Percentiles rank a stretch among this genome's conserved stretches.
These are phyloP conservation scores for Nomada ruficornis DNA, from an alignment of 2,888 invertebrate genomes.

Conservation along the genomic window DNA sequence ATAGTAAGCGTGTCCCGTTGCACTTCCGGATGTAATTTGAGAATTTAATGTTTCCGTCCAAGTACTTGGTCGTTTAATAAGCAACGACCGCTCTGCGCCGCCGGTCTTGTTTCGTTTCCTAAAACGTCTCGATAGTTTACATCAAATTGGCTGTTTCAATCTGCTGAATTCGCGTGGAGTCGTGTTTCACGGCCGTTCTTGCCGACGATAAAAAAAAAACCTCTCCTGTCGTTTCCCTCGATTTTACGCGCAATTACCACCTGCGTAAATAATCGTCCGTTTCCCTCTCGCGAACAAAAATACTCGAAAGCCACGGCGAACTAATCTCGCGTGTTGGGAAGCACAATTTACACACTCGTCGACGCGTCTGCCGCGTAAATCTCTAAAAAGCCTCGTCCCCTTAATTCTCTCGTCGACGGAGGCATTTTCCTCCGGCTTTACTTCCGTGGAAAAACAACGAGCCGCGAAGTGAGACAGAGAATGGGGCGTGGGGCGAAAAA, in stretches of 20 bases:
- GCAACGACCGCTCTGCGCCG: not conserved
- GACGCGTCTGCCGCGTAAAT: conserved; percentile 14
- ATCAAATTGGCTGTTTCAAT: not conserved
- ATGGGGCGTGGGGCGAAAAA: not conserved
- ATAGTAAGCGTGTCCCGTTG: not conserved
- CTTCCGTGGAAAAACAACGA: conserved; percentile 6
- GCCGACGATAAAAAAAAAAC: too few species aligned
- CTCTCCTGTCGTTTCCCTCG: not conserved
- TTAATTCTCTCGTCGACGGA: conserved; percentile 4
- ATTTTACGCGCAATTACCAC: not conserved
- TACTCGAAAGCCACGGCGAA: conserved; percentile 21
- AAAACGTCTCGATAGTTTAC: not conserved
- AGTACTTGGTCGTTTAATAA: not conserved
- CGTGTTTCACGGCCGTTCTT: too few species aligned
- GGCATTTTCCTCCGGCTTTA: not conserved
- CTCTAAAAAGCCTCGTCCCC: conserved; percentile 15
- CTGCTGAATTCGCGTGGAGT: not conserved
- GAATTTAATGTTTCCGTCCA: not conserved
- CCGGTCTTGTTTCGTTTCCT: not conserved
- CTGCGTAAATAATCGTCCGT: conserved; percentile 1
- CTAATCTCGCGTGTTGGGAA: conserved; percentile 10
- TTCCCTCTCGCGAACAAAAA: not conserved
- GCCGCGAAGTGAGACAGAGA: not conserved
- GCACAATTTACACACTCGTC: conserved; percentile 30
- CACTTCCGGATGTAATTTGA: not conserved